These are phyloP conservation scores for Bombus polaris DNA, from an alignment of 1,140 invertebrate species.

Conservation along the genomic window DNA sequence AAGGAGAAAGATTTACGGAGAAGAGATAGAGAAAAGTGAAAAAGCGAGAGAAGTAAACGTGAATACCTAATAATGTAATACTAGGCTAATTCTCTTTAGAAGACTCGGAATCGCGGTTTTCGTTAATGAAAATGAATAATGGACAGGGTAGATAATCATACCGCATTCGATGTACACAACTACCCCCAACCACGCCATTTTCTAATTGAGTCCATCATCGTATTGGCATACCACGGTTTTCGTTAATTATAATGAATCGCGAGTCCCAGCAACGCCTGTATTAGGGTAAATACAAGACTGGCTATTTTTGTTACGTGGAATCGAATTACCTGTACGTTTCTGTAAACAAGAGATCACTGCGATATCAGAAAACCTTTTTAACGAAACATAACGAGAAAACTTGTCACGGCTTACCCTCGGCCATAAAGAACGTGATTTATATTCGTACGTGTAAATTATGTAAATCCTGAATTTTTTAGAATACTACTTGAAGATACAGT, in stretches of 20 bases:
- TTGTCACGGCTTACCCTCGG: too few relatives aligned
- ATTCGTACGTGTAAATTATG: not conserved
- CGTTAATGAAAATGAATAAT: slow-evolving; percentile 62
- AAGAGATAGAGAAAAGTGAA: not conserved
- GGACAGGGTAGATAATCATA: slow-evolving; percentile 53
- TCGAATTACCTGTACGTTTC: not conserved
- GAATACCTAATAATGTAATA: slow-evolving; percentile 61
- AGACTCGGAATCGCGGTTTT: slow-evolving; percentile 13
- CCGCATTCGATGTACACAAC: slow-evolving; percentile 3
- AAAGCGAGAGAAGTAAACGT: slow-evolving; percentile 3
- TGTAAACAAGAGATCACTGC: not conserved
- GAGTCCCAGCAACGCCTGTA: not conserved
- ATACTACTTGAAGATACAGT: not conserved
- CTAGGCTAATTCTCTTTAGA: slow-evolving; percentile 72
- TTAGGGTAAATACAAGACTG: slow-evolving; percentile 6
- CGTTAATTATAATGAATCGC: slow-evolving; percentile 58
- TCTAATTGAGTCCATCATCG: slow-evolving; percentile 61
- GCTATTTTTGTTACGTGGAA: slow-evolving; percentile 16
- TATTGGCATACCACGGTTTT: slow-evolving; percentile 33
- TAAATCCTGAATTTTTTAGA: not conserved
- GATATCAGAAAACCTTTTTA: slow-evolving; percentile 17
- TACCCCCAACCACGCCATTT: slow-evolving; percentile 33
- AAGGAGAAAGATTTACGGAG: not conserved
- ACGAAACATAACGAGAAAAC: not conserved
- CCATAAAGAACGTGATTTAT: not conserved